Evolutionary conservation across 2,888 invertebrate species (phyloP).

Genomic region (Suillia variegata): DNA sequence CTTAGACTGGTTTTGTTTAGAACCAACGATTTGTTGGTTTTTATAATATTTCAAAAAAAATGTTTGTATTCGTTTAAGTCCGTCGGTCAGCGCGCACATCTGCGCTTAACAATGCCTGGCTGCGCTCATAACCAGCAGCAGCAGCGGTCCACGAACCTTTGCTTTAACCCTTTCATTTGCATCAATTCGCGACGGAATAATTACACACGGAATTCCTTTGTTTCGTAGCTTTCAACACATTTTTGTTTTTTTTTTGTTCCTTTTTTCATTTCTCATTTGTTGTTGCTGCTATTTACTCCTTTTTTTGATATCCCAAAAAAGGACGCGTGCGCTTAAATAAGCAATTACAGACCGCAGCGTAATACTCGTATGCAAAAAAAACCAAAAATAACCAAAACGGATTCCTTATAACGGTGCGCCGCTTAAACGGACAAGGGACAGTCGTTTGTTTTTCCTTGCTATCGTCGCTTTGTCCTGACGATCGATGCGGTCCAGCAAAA

Average conservation of each 20-base stretch:
- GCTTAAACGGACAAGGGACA: neutral
- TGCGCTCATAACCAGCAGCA: conserved; percentile 28
- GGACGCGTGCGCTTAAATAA: conserved; percentile 52
- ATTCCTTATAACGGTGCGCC: neutral
- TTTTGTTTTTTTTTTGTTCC: conserved; percentile 20
- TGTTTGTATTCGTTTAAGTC: conserved; percentile 9
- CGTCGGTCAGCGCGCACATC: conserved; percentile 20
- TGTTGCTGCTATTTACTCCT: conserved; percentile 30
- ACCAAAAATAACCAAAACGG: neutral
- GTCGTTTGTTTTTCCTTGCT: neutral
- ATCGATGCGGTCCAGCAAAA: conserved; percentile 31
- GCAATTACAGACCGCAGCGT: conserved; percentile 41
- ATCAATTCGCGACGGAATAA: conserved; percentile 36
- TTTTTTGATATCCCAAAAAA: conserved; percentile 36
- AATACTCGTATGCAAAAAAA: too few relatives aligned
- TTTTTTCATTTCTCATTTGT: conserved; percentile 25
- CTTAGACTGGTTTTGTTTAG: too few relatives aligned
- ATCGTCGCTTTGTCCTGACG: neutral
- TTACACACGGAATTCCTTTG: conserved; percentile 49
- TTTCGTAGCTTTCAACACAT: conserved; percentile 32
- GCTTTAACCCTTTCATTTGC: conserved; percentile 22
- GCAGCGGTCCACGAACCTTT: conserved; percentile 25
- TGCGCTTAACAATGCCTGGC: too few relatives aligned
- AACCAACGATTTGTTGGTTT: conserved; percentile 17
- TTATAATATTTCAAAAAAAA: too few relatives aligned